phyloP scores from a whole-genome alignment of 2,888 invertebrate species.

The Monopis laevigella region DNA sequence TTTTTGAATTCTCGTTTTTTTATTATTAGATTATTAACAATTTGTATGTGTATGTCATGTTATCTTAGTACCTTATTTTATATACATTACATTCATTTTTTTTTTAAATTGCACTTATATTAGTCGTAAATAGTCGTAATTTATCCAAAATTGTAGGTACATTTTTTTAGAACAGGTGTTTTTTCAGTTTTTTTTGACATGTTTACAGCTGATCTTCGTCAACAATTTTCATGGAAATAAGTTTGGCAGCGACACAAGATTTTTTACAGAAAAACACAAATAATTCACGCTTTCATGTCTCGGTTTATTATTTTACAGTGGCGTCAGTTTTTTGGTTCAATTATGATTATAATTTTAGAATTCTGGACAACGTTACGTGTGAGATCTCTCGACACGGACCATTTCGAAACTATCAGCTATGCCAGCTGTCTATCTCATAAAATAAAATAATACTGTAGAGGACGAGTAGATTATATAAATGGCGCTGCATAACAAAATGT shows the following conservation, averaged over 20 bases:
- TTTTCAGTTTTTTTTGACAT: slow-evolving; percentile 22
- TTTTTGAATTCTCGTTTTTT: too few relatives aligned
- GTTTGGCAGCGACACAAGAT: slow-evolving; percentile 38
- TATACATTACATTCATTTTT: too few relatives aligned
- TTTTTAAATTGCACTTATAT: too few relatives aligned
- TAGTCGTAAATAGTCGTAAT: background rate
- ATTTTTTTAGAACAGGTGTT: slow-evolving; percentile 10
- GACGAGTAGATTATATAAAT: too few relatives aligned
- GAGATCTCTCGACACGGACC: slow-evolving; percentile 3
- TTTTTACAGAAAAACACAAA: slow-evolving; percentile 26
- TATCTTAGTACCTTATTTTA: too few relatives aligned
- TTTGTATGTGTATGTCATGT: too few relatives aligned
- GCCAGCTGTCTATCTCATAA: too few relatives aligned
- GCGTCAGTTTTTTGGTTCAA: slow-evolving; percentile 24
- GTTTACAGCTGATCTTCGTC: slow-evolving; percentile 25
- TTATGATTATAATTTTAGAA: slow-evolving; percentile 39
- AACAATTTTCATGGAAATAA: background rate
- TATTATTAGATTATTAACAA: too few relatives aligned
- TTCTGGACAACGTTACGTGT: slow-evolving; percentile 29
- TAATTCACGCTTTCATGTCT: slow-evolving; percentile 20
- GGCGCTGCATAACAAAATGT: too few relatives aligned
- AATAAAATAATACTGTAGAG: too few relatives aligned
- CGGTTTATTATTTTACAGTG: slow-evolving; percentile 20
- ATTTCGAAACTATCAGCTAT: background rate
- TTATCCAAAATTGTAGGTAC: background rate